Evolutionary conservation across 1,140 invertebrate genomes (phyloP).

Genomic region (Procambarus clarkii): DNA sequence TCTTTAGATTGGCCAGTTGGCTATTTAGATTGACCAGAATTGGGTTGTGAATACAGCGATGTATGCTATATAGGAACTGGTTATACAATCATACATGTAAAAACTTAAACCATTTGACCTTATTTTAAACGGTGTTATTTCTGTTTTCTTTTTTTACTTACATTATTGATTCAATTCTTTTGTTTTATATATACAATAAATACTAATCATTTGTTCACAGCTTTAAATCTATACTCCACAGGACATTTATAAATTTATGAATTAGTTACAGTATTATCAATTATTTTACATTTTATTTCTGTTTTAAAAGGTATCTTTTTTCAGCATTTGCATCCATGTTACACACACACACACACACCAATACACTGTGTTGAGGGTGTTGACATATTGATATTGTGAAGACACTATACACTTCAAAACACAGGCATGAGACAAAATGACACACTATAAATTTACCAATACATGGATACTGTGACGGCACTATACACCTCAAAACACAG

Average conservation of each 20-base stretch:
- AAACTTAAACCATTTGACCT: neutral
- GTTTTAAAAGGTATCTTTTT: neutral
- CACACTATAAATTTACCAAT: neutral
- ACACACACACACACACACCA: neutral
- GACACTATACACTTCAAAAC: too few relatives aligned
- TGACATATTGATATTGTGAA: too few relatives aligned
- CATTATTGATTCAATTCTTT: neutral
- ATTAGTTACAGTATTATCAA: neutral
- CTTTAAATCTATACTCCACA: neutral
- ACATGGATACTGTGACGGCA: too few relatives aligned
- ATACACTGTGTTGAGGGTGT: too few relatives aligned
- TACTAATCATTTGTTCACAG: constrained; percentile 1
- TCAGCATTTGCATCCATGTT: neutral
- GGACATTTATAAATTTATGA: neutral
- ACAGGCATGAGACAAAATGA: too few relatives aligned
- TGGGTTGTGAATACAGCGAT: too few relatives aligned
- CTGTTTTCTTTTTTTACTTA: neutral
- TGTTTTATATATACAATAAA: neutral
- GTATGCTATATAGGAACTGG: too few relatives aligned
- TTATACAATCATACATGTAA: neutral
- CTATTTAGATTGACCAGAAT: too few relatives aligned
- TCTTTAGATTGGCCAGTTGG: too few relatives aligned
- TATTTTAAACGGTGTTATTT: neutral
- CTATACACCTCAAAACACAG: too few relatives aligned
- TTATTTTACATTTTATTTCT: neutral